Percentiles rank a stretch among this genome's conserved stretches.
phyloP scores from a whole-genome alignment of 2,797 vertebrate species.

The Heterohyrax brucei region DNA sequence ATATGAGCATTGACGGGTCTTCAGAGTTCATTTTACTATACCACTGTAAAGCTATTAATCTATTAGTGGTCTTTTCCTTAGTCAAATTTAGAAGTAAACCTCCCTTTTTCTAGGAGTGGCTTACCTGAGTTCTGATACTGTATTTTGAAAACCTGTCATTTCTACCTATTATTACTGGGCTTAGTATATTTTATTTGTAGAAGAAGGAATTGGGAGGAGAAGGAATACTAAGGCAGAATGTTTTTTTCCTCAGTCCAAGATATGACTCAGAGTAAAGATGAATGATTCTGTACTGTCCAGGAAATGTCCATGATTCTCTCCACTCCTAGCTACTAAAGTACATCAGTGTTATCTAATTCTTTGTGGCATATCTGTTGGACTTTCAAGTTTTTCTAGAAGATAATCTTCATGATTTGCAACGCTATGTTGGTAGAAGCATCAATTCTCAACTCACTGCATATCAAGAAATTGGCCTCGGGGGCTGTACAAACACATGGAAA shows the following conservation, averaged over 20 bases:
- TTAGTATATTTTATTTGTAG: not conserved
- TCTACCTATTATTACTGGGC: not conserved
- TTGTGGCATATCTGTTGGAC: not conserved
- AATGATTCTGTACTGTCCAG: not conserved
- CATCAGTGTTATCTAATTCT: not conserved
- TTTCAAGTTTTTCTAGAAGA: conserved; percentile 37
- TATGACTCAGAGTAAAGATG: not conserved
- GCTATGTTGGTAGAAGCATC: not conserved
- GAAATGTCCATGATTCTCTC: not conserved
- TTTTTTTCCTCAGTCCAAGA: not conserved
- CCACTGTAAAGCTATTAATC: conserved; percentile 45
- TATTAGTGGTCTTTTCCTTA: not conserved
- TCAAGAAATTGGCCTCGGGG: not conserved
- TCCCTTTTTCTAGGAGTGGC: conserved; percentile 18
- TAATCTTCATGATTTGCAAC: not conserved
- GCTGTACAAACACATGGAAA: not conserved
- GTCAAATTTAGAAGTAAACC: conserved; percentile 50
- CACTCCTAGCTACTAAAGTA: not conserved
- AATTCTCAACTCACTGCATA: not conserved
- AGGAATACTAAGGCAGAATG: not conserved
- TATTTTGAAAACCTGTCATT: conserved; percentile 27
- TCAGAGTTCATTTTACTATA: conserved; percentile 36
- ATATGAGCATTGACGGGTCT: not conserved
- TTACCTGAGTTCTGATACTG: not conserved
- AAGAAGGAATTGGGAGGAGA: not conserved